Percentiles rank a stretch among this genome's conserved stretches.
Evolutionary conservation across 2,113 vertebrate species (phyloP).

Genomic region (Eira barbara): DNA sequence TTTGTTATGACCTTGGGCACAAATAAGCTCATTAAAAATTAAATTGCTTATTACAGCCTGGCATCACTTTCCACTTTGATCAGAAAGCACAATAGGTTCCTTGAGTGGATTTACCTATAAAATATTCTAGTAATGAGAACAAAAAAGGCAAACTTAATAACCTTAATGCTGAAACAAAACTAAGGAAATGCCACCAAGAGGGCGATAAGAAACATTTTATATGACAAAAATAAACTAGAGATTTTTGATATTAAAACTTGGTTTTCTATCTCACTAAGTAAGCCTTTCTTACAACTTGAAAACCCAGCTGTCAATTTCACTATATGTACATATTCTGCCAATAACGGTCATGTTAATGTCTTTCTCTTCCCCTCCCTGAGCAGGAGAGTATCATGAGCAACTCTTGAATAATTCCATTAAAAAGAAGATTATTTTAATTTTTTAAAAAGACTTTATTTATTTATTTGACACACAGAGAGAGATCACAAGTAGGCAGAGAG

Average conservation of each 20-base stretch:
- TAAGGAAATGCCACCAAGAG: slow-evolving; percentile 59
- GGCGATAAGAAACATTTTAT: slow-evolving; percentile 66
- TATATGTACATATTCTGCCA: background rate
- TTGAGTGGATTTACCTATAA: slow-evolving; percentile 80
- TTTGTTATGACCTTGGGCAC: slow-evolving; percentile 82
- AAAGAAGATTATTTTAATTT: background rate
- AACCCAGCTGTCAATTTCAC: slow-evolving; percentile 24
- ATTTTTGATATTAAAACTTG: slow-evolving; percentile 50
- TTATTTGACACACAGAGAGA: too few species aligned
- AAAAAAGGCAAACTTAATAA: slow-evolving; percentile 79
- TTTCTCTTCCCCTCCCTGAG: background rate
- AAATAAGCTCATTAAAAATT: slow-evolving; percentile 86
- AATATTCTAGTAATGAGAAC: slow-evolving; percentile 78
- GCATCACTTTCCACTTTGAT: slow-evolving; percentile 83
- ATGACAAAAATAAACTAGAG: slow-evolving; percentile 50
- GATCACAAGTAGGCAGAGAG: too few species aligned
- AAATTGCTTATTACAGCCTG: slow-evolving; percentile 85
- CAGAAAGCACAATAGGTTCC: slow-evolving; percentile 81
- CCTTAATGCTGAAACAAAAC: slow-evolving; percentile 75
- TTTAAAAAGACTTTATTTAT: too few species aligned
- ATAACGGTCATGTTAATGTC: background rate
- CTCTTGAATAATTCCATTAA: background rate
- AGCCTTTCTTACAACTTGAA: slow-evolving; percentile 17
- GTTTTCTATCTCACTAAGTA: slow-evolving; percentile 39
- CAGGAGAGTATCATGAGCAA: background rate